Conservation (phyloP, 2,113 vertebrate species). For the Alces alces region DNA sequence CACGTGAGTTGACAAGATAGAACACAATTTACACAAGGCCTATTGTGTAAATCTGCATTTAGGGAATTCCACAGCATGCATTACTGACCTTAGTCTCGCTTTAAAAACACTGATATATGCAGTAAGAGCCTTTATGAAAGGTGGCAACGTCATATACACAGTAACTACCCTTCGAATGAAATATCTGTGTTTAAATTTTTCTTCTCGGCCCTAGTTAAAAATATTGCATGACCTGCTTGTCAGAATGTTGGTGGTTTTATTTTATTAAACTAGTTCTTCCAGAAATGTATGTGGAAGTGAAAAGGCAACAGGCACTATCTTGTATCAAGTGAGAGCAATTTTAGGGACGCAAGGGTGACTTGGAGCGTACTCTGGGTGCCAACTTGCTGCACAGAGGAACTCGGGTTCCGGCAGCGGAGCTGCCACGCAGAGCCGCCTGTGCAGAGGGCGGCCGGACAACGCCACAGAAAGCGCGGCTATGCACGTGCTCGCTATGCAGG, state of each 20-base stretch:
- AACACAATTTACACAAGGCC: slow-evolving; percentile 74
- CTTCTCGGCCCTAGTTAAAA: slow-evolving; percentile 64
- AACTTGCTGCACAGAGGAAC: slow-evolving; percentile 32
- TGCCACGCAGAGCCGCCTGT: background rate
- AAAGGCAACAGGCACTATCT: background rate
- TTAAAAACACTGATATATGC: slow-evolving; percentile 77
- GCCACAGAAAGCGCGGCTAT: background rate
- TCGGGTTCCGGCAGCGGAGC: background rate
- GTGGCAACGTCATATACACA: slow-evolving; percentile 70
- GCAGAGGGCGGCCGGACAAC: accelerated
- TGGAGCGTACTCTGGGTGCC: background rate
- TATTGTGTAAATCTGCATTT: slow-evolving; percentile 80
- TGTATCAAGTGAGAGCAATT: background rate
- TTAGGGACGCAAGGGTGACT: background rate
- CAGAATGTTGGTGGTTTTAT: slow-evolving; percentile 57
- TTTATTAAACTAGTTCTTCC: slow-evolving; percentile 49
- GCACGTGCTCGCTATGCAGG: background rate
- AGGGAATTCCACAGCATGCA: slow-evolving; percentile 81
- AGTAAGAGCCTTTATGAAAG: slow-evolving; percentile 79
- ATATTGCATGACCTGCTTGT: slow-evolving; percentile 17
- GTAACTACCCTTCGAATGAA: slow-evolving; percentile 78
- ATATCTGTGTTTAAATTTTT: slow-evolving; percentile 72
- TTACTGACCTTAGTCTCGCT: slow-evolving; percentile 79
- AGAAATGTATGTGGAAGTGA: slow-evolving; percentile 34
- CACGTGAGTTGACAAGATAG: slow-evolving; percentile 73